A percentile compares a stretch with the other conserved stretches of the same genome.
phyloP scores from a whole-genome alignment of 2,797 vertebrate species.

The Xenops minutus region DNA sequence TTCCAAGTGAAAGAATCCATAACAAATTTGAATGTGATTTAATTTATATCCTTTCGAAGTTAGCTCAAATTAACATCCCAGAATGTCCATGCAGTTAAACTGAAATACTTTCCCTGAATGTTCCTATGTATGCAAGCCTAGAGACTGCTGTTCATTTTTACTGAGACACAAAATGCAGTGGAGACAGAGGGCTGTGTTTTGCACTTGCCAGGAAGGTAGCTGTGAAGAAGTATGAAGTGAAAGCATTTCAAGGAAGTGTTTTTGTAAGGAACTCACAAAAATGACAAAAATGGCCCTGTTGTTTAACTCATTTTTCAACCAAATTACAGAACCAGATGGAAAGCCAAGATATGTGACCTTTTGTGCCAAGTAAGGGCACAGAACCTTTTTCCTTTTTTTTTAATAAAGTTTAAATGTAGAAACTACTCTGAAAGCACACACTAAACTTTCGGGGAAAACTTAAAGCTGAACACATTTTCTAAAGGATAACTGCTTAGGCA shows the following conservation, averaged over 20 bases:
- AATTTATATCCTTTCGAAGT: background rate
- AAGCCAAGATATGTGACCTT: slow-evolving; percentile 17
- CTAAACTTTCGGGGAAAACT: background rate
- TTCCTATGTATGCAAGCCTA: background rate
- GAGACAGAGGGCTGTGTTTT: slow-evolving; percentile 23
- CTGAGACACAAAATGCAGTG: background rate
- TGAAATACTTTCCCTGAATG: background rate
- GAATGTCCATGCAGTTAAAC: background rate
- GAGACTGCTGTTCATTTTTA: background rate
- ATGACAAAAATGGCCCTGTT: slow-evolving; percentile 39
- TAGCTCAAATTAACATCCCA: background rate
- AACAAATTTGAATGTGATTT: background rate
- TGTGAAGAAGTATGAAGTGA: slow-evolving; percentile 16
- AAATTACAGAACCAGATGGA: slow-evolving; percentile 44
- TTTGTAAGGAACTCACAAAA: slow-evolving; percentile 21
- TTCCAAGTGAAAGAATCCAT: background rate
- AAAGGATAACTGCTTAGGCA: background rate
- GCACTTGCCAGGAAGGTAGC: background rate
- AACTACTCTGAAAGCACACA: background rate
- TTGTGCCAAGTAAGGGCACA: slow-evolving; percentile 11
- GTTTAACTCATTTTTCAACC: slow-evolving; percentile 21
- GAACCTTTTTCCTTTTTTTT: background rate
- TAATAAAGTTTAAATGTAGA: background rate
- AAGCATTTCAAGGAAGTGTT: slow-evolving; percentile 25
- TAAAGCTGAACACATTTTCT: background rate